Percentiles rank a stretch among this genome's conserved stretches.
Evolutionary conservation across 1,140 invertebrate genomes (phyloP).

Genomic region (Meteorus sp.): DNA sequence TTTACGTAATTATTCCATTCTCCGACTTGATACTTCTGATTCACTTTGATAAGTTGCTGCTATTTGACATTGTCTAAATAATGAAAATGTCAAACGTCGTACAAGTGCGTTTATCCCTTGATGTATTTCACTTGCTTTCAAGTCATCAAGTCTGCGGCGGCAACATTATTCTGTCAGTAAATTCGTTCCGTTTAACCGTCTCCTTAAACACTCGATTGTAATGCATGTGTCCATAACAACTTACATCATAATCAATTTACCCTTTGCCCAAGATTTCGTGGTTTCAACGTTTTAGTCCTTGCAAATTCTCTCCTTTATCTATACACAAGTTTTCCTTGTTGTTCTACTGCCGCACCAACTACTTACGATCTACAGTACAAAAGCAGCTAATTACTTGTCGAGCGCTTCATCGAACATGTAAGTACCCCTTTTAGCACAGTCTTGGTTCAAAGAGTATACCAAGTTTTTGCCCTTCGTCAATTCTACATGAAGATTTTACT

Average conservation of each 20-base stretch:
- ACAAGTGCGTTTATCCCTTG: too few relatives aligned
- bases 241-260: conserved; percentile 6
- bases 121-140: too few relatives aligned
- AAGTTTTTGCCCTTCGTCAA: neutral
- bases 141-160: neutral
- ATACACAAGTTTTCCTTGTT: neutral
- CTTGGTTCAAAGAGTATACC: neutral
- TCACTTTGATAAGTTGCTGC: too few relatives aligned
- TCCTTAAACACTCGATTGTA: neutral
- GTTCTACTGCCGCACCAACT: neutral
- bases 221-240: neutral
- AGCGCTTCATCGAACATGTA: neutral
- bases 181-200: neutral
- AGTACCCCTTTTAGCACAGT: too few relatives aligned
- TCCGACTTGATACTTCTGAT: too few relatives aligned
- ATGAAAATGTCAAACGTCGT: too few relatives aligned
- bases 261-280: conserved; percentile 9
- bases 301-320: neutral
- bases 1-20: too few relatives aligned
- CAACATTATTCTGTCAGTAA: neutral
- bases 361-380: neutral
- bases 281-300: conserved; percentile 3
- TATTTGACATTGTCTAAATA: too few relatives aligned
- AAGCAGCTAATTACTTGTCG: conserved; percentile 17
- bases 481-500: too few relatives aligned